phyloP scores from a whole-genome alignment of 2,888 invertebrate species.

The Eupithecia centaureata region DNA sequence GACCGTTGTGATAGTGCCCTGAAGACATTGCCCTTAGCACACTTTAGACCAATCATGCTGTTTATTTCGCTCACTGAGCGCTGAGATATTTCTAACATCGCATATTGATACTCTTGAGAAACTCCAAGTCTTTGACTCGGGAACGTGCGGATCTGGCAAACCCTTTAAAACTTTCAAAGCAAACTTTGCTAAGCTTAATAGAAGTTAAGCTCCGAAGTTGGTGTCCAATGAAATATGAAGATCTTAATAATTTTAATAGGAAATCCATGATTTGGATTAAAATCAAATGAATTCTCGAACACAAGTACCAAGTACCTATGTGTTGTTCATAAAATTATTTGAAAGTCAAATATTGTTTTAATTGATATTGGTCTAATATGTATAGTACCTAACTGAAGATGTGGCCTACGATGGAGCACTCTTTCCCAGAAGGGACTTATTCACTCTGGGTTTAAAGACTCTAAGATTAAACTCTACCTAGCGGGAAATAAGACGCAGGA shows the following conservation, averaged over 20 bases:
- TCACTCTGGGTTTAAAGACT: too few relatives aligned
- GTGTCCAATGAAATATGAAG: background rate
- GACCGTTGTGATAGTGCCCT: constrained; percentile 16
- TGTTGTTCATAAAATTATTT: too few relatives aligned
- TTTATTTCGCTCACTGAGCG: constrained; percentile 10
- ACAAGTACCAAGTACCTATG: too few relatives aligned
- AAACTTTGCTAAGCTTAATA: background rate
- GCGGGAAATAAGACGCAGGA: too few relatives aligned
- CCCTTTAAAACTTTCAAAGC: background rate
- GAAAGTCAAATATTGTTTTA: too few relatives aligned
- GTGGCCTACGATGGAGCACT: too few relatives aligned
- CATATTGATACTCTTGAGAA: constrained; percentile 1
- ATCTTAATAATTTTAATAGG: background rate
- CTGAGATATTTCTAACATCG: background rate
- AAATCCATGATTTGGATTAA: background rate
- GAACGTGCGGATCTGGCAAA: background rate
- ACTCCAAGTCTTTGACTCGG: background rate
- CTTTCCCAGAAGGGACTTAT: too few relatives aligned
- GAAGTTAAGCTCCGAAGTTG: background rate
- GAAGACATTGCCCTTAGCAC: constrained; percentile 26
- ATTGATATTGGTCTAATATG: too few relatives aligned
- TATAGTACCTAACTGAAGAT: too few relatives aligned
- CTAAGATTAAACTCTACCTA: too few relatives aligned
- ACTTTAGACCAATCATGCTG: constrained; percentile 11
- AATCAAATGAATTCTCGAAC: background rate